Percentiles rank a stretch among this genome's conserved stretches.
Conservation (phyloP, 2,113 vertebrate species). For the Astur gentilis region DNA sequence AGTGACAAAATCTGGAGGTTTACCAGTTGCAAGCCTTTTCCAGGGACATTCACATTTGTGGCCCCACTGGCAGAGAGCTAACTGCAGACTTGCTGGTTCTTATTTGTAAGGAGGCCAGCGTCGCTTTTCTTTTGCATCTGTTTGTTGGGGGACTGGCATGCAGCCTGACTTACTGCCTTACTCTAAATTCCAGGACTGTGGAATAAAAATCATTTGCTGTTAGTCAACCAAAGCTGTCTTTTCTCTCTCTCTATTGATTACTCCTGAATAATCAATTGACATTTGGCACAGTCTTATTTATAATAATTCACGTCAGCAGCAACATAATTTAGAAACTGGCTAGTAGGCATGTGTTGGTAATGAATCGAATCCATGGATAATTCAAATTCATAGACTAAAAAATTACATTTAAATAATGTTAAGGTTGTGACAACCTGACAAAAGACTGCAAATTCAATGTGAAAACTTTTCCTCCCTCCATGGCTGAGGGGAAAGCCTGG, state of each 20-base stretch:
- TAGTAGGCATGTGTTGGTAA: conserved; percentile 62
- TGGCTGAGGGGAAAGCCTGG: not conserved
- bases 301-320: conserved; percentile 69
- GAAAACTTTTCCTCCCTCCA: not conserved
- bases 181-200: not conserved
- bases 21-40: not conserved
- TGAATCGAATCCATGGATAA: conserved; percentile 67
- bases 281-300: conserved; percentile 70
- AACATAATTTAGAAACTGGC: conserved; percentile 66
- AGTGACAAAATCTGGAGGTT: not conserved
- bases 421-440: conserved; percentile 53
- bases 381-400: conserved; percentile 65
- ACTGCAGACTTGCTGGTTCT: not conserved
- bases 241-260: conserved; percentile 63
- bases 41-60: not conserved
- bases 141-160: not conserved
- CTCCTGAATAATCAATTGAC: conserved; percentile 68
- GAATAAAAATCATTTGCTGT: conserved; percentile 54
- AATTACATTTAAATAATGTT: conserved; percentile 68
- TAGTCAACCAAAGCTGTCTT: conserved; percentile 50
- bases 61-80: not conserved
- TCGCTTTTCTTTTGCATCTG: not conserved
- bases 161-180: not conserved
- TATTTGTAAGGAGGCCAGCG: not conserved
- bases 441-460: conserved; percentile 36